phyloP scores from a whole-genome alignment of 2,797 vertebrate species.

The Acestrorhynchus altus region DNA sequence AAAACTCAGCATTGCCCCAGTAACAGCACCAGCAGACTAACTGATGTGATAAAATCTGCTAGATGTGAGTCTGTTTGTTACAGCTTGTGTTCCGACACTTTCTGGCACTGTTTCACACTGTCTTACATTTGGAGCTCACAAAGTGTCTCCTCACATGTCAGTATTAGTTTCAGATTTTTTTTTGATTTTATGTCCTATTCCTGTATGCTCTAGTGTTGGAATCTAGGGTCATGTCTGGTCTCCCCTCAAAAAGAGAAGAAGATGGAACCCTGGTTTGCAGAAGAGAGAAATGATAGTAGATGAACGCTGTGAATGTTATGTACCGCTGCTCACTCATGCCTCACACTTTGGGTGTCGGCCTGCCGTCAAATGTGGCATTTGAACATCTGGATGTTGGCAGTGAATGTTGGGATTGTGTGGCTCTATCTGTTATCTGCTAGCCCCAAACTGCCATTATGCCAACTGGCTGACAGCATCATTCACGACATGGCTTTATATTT shows the following conservation, averaged over 20 bases:
- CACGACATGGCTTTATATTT: slow-evolving; percentile 14
- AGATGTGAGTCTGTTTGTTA: slow-evolving; percentile 2
- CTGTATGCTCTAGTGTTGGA: background rate
- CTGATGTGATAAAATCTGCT: slow-evolving; percentile 15
- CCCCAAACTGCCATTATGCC: slow-evolving; percentile 18
- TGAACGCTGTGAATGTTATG: slow-evolving; percentile 8
- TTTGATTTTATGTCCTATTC: background rate
- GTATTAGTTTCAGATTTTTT: slow-evolving; percentile 12
- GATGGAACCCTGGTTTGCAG: slow-evolving; percentile 14
- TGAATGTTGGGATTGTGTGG: slow-evolving; percentile 7
- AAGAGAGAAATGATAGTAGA: background rate
- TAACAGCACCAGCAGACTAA: background rate
- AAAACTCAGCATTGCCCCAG: background rate
- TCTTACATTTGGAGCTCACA: background rate
- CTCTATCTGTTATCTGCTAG: background rate
- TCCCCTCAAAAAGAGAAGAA: background rate
- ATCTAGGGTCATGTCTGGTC: background rate
- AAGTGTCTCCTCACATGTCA: background rate
- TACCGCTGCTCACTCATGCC: background rate
- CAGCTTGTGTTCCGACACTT: background rate
- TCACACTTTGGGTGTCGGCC: slow-evolving; percentile 11
- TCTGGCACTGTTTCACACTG: background rate
- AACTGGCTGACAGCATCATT: background rate
- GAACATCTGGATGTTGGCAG: slow-evolving; percentile 30
- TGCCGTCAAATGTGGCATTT: slow-evolving; percentile 26